Conservation (phyloP, 30 jellyfish, hydroid and myxozoan genomes). For the Hydractinia echinata region DNA sequence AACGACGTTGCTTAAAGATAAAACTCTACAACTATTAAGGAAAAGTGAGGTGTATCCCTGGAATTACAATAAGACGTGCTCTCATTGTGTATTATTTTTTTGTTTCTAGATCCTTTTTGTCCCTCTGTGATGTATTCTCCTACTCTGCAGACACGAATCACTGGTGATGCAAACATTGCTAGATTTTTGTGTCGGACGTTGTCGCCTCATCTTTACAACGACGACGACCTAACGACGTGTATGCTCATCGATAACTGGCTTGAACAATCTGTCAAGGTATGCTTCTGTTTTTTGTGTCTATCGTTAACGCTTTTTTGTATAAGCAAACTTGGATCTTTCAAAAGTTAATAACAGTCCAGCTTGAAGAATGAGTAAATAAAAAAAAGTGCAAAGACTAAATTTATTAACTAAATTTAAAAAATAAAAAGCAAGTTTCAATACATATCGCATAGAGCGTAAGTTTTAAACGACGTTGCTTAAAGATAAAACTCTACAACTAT, state of each 20-base stretch:
- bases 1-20: no score
- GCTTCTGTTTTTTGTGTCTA: neutral
- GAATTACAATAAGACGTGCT: neutral
- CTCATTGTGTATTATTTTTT: neutral
- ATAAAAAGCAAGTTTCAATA: neutral
- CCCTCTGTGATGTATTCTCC: slow-evolving; percentile 83
- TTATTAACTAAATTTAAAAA: neutral
- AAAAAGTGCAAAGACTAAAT: neutral
- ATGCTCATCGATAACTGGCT: slow-evolving; percentile 44
- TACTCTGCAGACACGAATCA: slow-evolving; percentile 59
- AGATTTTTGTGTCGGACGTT: slow-evolving; percentile 63
- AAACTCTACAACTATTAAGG: no score
- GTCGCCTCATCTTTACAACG: slow-evolving; percentile 69
- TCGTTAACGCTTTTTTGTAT: neutral
- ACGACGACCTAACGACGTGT: slow-evolving; percentile 34
- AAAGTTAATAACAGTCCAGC: no score
- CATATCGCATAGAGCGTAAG: neutral
- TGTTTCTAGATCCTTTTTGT: slow-evolving; percentile 57
- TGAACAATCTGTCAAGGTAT: slow-evolving; percentile 66
- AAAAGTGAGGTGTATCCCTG: neutral
- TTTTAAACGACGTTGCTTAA: no score
- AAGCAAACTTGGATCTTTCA: neutral
- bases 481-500: no score
- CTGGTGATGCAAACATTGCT: slow-evolving; percentile 86
- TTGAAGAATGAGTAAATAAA: neutral